A percentile compares a stretch with the other conserved stretches of the same genome.
These are phyloP conservation scores for Lepus oiostolus DNA, from an alignment of 2,797 vertebrate species.

Conservation along the genomic window DNA sequence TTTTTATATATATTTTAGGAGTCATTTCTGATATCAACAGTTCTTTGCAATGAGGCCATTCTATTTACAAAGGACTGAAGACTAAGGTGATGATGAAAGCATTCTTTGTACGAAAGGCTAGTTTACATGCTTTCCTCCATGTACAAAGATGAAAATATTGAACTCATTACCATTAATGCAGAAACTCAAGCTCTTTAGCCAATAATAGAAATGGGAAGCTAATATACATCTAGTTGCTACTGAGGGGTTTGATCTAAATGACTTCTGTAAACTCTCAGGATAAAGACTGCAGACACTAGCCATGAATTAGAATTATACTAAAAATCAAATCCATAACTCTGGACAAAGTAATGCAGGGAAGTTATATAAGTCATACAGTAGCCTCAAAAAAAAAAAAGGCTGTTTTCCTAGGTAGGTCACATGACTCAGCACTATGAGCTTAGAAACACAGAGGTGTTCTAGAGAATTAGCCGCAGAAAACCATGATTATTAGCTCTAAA, in stretches of 20 bases:
- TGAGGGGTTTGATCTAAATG: neutral
- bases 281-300: neutral
- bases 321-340: slow-evolving; percentile 41
- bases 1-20: too few relatives aligned
- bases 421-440: neutral
- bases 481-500: slow-evolving; percentile 25
- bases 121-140: neutral
- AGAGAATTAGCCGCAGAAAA: neutral
- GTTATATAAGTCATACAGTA: neutral
- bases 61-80: neutral
- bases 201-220: slow-evolving; percentile 44
- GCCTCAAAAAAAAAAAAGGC: neutral
- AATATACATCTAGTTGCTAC: neutral
- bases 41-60: slow-evolving; percentile 7
- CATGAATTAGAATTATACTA: neutral
- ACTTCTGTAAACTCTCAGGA: neutral
- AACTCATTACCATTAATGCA: neutral
- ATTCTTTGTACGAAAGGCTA: neutral
- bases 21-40: neutral
- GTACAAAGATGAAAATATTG: slow-evolving; percentile 46
- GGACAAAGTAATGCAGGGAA: slow-evolving; percentile 38
- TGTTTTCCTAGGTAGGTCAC: neutral
- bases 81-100: slow-evolving; percentile 1
- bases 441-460: neutral
- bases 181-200: neutral